Evolutionary conservation across 2,888 invertebrate species (phyloP), one percentile per base, ranked within the genome.

Genomic region (Eristalis pertinax): DNA sequence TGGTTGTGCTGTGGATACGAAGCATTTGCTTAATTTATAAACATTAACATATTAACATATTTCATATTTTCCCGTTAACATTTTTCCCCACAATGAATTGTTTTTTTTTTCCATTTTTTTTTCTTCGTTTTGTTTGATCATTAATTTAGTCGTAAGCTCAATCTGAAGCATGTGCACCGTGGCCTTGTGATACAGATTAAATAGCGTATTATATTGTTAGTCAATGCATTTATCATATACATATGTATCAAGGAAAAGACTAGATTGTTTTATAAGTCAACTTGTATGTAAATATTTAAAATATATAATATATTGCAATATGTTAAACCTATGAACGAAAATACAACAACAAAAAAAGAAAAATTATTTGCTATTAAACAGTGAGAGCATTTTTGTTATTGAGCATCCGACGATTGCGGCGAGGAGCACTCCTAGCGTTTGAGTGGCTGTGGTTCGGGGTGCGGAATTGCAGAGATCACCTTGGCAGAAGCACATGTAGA

Each of bases 401-500:
- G 69, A 81, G 76, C 64, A 81, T 41, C 77, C 85, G 73, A 65
- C 26, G 10, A 43, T 50, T 60, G 56, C 60, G 77, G 24, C 22
- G n/a, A 85, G 29, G 22, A 35, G 22, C 68, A 85, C 56, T 60
- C 63, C 58, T 5, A 76, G 24, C 10, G 72, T 19, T 58, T 65
- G 58, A 5, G 11, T 72, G 5, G 72, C 43, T 56, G 80, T 35
- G 15, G 73, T 38, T 69, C n/a, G 73, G 43, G 58, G 43, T 1
- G 89, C 80, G 1, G 89, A 90, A 92, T 98, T 98, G 92, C 98
- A 98, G 43, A 98, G 94, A 92, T 98, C 98, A 5, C 98, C 98
- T 90, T 95, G 95, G 91, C 98, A 98, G 91, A 98, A 97, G 91
- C 98, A 98, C 96, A 98, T 97, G 91, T 96, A 96, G 0, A 98